A percentile compares a stretch with the other conserved stretches of the same genome.
phyloP scores from a whole-genome alignment of 2,113 vertebrate genomes.

The Galeopterus variegatus region DNA sequence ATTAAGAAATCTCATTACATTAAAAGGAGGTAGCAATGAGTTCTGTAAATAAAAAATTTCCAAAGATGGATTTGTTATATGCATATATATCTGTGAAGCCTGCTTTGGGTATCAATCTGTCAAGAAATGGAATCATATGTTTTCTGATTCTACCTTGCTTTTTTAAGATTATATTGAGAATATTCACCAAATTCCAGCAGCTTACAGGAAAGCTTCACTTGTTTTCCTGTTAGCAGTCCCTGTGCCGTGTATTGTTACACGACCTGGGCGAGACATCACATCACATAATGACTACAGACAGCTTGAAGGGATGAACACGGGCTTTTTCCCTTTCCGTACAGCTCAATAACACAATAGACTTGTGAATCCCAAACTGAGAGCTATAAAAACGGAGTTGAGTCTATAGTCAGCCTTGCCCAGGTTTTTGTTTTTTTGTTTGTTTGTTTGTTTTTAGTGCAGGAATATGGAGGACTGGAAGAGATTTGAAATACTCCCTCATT shows the following conservation, averaged over 20 bases:
- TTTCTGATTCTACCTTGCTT: constrained; percentile 43
- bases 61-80: constrained; percentile 80
- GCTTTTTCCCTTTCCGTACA: background rate
- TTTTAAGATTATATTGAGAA: constrained; percentile 51
- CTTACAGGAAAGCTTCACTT: background rate
- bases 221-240: constrained; percentile 66
- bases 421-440: background rate
- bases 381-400: constrained; percentile 52
- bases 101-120: constrained; percentile 79
- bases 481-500: background rate
- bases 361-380: background rate
- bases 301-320: background rate
- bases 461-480: background rate
- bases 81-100: constrained; percentile 77
- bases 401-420: background rate
- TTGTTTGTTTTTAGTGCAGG: background rate
- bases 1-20: constrained; percentile 89
- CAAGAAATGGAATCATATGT: constrained; percentile 63
- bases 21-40: constrained; percentile 88
- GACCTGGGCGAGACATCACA: constrained; percentile 21
- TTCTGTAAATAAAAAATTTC: constrained; percentile 87
- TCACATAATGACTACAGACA: constrained; percentile 17
- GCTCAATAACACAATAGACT: constrained; percentile 4
- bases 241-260: background rate
- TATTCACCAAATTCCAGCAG: constrained; percentile 25